A percentile compares a stretch with the other conserved stretches of the same genome.
phyloP scores from a whole-genome alignment of 2,888 invertebrate species.

The Lordiphosa andalusiaca region DNA sequence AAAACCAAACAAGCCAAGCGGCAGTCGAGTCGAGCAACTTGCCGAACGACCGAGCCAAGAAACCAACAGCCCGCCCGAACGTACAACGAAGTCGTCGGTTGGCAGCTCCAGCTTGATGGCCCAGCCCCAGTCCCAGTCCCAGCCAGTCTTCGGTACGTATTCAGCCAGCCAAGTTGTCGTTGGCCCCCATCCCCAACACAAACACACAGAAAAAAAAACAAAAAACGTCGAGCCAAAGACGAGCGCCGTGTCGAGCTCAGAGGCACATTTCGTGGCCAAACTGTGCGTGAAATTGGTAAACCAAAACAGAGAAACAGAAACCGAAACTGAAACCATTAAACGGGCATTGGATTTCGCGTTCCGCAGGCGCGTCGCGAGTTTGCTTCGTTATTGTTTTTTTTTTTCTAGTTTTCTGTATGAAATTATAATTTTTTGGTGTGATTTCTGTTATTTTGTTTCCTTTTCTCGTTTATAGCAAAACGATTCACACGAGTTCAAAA shows the following conservation, averaged over 20 bases:
- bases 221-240: slow-evolving; percentile 4
- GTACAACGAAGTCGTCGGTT: slow-evolving; percentile 13
- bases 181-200: slow-evolving; percentile 10
- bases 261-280: slow-evolving; percentile 37
- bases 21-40: background rate
- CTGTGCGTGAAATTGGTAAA: slow-evolving; percentile 71
- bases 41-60: background rate
- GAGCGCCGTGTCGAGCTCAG: slow-evolving; percentile 12
- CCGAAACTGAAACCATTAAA: slow-evolving; percentile 18
- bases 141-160: slow-evolving; percentile 60
- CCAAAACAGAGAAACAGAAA: slow-evolving; percentile 32
- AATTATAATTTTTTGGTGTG: too few relatives aligned
- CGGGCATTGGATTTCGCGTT: slow-evolving; percentile 1
- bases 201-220: too few relatives aligned
- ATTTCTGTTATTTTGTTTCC: background rate
- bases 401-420: too few relatives aligned
- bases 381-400: background rate
- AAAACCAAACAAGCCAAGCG: background rate
- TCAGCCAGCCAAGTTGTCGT: slow-evolving; percentile 49
- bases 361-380: background rate
- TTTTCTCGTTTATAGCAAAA: too few relatives aligned
- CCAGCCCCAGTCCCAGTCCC: slow-evolving; percentile 17
- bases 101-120: slow-evolving; percentile 25
- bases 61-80: slow-evolving; percentile 11
- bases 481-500: too few relatives aligned